A percentile compares a stretch with the other conserved stretches of the same genome.
phyloP scores from a whole-genome alignment of 2,888 invertebrate genomes.

The Campaea margaritaria region DNA sequence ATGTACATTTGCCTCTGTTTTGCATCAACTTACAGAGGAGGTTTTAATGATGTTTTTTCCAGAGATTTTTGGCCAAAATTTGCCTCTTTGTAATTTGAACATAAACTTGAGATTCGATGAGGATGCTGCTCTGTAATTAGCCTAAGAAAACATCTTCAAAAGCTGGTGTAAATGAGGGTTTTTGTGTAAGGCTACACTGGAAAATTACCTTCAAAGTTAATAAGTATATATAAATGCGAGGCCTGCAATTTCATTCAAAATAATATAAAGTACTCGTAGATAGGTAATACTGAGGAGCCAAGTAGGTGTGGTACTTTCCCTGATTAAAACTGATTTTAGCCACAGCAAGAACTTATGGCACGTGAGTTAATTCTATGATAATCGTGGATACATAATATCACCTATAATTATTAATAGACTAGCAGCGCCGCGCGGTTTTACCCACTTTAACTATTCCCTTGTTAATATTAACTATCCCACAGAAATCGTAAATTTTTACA shows the following conservation, averaged over 20 bases:
- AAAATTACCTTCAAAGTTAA: slow-evolving; percentile 4
- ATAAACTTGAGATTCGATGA: slow-evolving; percentile 30
- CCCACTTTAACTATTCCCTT: no score
- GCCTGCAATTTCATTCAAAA: slow-evolving; percentile 4
- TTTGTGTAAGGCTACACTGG: slow-evolving; percentile 14
- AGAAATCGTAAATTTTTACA: no score
- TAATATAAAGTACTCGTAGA: no score
- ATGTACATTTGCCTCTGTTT: slow-evolving; percentile 43
- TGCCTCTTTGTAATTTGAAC: slow-evolving; percentile 24
- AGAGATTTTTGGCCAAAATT: slow-evolving; percentile 13
- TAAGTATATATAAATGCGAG: slow-evolving; percentile 11
- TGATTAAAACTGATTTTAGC: no score
- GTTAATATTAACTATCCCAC: no score
- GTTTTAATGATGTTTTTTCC: slow-evolving; percentile 38
- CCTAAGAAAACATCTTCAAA: slow-evolving; percentile 31
- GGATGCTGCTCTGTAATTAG: slow-evolving; percentile 24
- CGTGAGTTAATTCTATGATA: no score
- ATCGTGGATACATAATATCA: no score
- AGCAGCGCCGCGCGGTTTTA: no score
- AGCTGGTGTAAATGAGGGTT: slow-evolving; percentile 39
- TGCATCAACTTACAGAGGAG: slow-evolving; percentile 37
- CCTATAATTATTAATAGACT: no score
- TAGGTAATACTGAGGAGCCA: no score
- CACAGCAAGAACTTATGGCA: no score
- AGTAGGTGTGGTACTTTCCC: no score